phyloP scores from a whole-genome alignment of 2,888 invertebrate species.

The Sturmia bella region DNA sequence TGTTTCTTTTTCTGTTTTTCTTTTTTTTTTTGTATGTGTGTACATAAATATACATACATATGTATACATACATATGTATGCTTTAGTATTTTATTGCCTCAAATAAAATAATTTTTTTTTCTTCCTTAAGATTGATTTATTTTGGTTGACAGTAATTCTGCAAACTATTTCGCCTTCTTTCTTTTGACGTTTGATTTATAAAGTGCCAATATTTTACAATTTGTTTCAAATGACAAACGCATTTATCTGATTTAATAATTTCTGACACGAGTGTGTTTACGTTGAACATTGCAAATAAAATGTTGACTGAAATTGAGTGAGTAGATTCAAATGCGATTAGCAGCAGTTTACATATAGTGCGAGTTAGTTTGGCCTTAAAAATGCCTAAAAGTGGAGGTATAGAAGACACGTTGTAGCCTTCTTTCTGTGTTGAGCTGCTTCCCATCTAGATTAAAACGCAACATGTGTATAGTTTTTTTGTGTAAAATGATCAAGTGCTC shows the following conservation, averaged over 20 bases:
- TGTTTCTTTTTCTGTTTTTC: background rate
- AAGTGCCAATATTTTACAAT: constrained; percentile 60
- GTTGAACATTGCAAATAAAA: constrained; percentile 33
- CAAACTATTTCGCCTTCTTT: constrained; percentile 35
- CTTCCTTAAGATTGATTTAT: constrained; percentile 57
- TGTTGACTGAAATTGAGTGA: constrained; percentile 67
- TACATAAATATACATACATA: no score
- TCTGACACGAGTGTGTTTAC: constrained; percentile 59
- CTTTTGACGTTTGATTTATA: constrained; percentile 53
- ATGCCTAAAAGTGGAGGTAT: no score
- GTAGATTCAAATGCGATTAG: constrained; percentile 47
- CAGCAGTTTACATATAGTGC: constrained; percentile 1
- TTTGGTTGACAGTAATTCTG: constrained; percentile 43
- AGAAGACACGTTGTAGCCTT: no score
- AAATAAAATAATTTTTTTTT: constrained; percentile 40
- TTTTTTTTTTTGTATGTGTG: background rate
- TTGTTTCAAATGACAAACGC: constrained; percentile 54
- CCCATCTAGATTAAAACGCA: no score
- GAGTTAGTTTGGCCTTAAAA: no score
- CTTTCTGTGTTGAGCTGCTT: no score
- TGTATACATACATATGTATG: background rate
- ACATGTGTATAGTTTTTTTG: no score
- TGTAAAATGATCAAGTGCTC: no score
- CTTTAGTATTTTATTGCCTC: constrained; percentile 29
- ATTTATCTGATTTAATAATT: constrained; percentile 61